Evolutionary conservation across 2,113 vertebrate species (phyloP), one percentile per base, ranked within the genome.

Genomic region (Ellobius talpinus): DNA sequence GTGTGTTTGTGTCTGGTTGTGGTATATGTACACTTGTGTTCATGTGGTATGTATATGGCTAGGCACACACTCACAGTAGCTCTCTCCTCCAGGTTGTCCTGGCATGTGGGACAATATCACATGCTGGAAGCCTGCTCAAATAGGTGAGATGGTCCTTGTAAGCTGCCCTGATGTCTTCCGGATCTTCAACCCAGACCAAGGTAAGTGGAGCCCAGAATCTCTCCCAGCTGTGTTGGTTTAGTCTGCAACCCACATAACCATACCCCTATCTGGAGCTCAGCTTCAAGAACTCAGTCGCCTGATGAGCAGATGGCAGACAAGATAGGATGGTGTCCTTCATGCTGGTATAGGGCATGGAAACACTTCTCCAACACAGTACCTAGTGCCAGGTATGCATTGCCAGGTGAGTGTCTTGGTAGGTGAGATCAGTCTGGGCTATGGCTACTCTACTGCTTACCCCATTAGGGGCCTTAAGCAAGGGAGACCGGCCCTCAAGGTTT

Each of bases 31-130:
- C 16, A 13, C 21, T 19, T 33, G 55, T 72, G 52, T 78, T 3
- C 31, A 3, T 17, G 26, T 8, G 19, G 23, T 65, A 7, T 47
- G 45, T 13, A 13, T 52, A 36, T 26, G 36, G 0, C 79, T 29
- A 61, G 72, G 6, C 45, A 19, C 55, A 39, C 9, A 9, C 72
- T 94, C 74, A 93, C 33, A 0, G 0, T 24, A 87, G 14, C n/a
- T 73, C 8, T 94, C 36, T 90, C 94, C 65, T 70, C 65, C 92
- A 99, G 99, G 97, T 42, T 99, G 99, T 96, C 99, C 99, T 0
- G 99, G 99, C 98, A 99, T 99, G 99, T 99, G 99, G 99, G 99
- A 99, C 96, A 99, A 99, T 61, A 99, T 99, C 96, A 99, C 99
- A 0, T 99, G 99, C 94, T 99, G 99, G 99, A 99, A 99, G 98